Conservation (phyloP, 2,888 invertebrate species). For the Melangyna quadrimaculata region DNA sequence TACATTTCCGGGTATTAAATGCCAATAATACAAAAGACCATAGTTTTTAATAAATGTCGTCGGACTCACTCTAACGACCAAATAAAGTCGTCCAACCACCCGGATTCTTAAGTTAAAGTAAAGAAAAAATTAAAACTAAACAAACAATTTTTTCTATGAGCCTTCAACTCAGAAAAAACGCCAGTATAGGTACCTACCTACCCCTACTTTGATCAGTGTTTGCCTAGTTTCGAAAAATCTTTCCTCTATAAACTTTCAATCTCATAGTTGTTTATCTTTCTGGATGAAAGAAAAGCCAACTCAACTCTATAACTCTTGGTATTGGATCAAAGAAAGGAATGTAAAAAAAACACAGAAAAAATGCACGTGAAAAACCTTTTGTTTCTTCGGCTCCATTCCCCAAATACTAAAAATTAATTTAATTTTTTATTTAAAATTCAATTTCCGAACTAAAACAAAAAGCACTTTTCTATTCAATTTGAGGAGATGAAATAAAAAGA, state of each 20-base stretch:
- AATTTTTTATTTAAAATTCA: conserved; percentile 80
- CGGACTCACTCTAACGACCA: too few relatives aligned
- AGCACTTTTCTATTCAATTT: conserved; percentile 74
- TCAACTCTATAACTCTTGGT: conserved; percentile 10
- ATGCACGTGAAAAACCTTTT: conserved; percentile 63
- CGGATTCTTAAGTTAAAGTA: too few relatives aligned
- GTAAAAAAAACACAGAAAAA: conserved; percentile 5
- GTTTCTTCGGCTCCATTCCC: conserved; percentile 66
- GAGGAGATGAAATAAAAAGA: conserved; percentile 62
- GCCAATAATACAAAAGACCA: too few relatives aligned
- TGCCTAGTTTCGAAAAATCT: neutral
- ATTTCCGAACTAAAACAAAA: conserved; percentile 80
- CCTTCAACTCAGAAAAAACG: neutral
- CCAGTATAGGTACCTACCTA: too few relatives aligned
- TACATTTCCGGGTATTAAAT: too few relatives aligned
- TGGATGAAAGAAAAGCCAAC: conserved; percentile 18
- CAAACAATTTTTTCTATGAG: neutral
- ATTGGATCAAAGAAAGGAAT: neutral
- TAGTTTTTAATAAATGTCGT: too few relatives aligned
- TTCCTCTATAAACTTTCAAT: neutral
- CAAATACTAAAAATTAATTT: conserved; percentile 79
- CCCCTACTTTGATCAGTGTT: neutral
- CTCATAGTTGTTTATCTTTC: conserved; percentile 17
- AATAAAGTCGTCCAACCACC: too few relatives aligned
- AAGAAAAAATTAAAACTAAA: too few relatives aligned